These are phyloP conservation scores for Arion vulgaris DNA, from an alignment of 1,140 invertebrate genomes.

Conservation along the genomic window DNA sequence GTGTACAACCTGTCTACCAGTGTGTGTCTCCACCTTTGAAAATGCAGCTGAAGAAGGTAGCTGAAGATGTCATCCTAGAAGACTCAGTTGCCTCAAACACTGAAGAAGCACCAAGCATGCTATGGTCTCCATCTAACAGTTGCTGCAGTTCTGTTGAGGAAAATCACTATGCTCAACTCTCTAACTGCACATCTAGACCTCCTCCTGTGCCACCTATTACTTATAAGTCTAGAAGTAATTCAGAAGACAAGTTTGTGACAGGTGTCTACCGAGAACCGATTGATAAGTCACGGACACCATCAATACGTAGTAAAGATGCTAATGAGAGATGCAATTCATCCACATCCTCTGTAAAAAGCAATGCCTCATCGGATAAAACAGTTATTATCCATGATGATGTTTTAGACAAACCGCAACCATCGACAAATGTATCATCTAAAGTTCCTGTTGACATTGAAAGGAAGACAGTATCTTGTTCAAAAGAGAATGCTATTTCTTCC, in stretches of 20 bases:
- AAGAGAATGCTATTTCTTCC: conserved; percentile 53
- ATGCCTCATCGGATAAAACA: conserved; percentile 41
- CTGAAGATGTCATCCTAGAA: conserved; percentile 32
- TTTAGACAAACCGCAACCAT: background rate
- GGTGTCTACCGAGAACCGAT: conserved; percentile 63
- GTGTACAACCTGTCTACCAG: conserved; percentile 54
- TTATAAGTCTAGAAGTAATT: background rate
- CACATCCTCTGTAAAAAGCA: conserved; percentile 51
- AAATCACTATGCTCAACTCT: conserved; percentile 42
- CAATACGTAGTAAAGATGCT: conserved; percentile 46
- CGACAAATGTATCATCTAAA: background rate
- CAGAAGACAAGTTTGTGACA: conserved; percentile 63
- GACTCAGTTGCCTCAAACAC: background rate
- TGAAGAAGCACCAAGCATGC: background rate
- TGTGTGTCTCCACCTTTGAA: conserved; percentile 53
- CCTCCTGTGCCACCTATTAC: conserved; percentile 9
- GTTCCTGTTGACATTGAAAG: conserved; percentile 38
- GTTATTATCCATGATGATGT: conserved; percentile 36
- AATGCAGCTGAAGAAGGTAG: conserved; percentile 47
- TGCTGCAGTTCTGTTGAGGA: background rate
- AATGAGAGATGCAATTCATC: conserved; percentile 42
- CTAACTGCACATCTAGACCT: conserved; percentile 35
- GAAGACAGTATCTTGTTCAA: conserved; percentile 55
- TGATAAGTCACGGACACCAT: conserved; percentile 50
- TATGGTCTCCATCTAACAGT: background rate